These are phyloP conservation scores for Metridium senile DNA, from an alignment of 92 coral and sea anemone genomes.

Conservation along the genomic window DNA sequence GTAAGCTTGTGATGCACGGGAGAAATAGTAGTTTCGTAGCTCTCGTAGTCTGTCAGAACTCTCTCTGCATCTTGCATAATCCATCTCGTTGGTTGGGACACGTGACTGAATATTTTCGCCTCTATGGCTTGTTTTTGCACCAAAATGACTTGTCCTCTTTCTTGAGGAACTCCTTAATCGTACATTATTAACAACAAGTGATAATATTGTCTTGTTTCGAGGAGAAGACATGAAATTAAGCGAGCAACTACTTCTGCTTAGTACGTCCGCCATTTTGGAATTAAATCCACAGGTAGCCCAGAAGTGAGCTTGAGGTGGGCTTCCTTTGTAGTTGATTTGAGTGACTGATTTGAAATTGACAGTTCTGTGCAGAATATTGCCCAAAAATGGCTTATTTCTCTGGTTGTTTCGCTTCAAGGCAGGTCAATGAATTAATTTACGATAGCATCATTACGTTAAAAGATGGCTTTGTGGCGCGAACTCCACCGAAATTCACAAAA, in stretches of 20 bases:
- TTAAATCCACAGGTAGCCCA: conserved; percentile 2
- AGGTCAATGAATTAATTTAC: background rate
- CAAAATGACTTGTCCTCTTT: conserved; percentile 5
- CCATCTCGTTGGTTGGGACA: background rate
- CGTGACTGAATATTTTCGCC: background rate
- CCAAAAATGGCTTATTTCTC: conserved; percentile 21
- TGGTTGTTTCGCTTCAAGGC: conserved; percentile 6
- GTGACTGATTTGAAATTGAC: background rate
- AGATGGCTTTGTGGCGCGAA: background rate
- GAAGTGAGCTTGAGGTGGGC: background rate
- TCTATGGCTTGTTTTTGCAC: background rate
- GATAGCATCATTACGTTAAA: background rate
- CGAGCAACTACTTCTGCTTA: background rate
- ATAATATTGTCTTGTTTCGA: background rate
- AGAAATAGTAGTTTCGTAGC: conserved; percentile 29
- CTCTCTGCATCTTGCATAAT: conserved; percentile 15
- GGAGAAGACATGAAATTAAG: background rate
- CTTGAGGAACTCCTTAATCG: conserved; percentile 4
- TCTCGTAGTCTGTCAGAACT: conserved; percentile 7
- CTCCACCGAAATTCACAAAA: background rate
- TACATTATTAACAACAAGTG: background rate
- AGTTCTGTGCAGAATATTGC: background rate
- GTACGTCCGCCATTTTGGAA: conserved; percentile 25
- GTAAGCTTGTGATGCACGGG: conserved; percentile 40
- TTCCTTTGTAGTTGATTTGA: background rate